Base-by-base conservation (phyloP, 1,140 invertebrate genomes). In the Diabrotica undecimpunctata region DNA sequence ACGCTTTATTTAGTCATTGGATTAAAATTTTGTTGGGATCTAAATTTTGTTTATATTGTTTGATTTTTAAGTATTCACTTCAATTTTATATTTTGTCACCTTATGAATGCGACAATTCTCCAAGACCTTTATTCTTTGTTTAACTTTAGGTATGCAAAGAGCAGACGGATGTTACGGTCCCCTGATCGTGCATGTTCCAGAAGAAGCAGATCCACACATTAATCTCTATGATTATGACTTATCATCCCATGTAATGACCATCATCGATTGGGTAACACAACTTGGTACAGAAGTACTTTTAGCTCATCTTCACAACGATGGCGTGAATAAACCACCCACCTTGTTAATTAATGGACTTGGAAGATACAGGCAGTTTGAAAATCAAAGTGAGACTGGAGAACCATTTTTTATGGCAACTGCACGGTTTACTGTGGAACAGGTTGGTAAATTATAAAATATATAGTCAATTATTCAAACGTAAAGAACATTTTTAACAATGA, bases 121-220 rank as follows among this genome's bases (percentile, higher is more conserved):
- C n/a, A 46, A 46, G 0, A 46, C 8, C 9, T 4, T 12, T 11
- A n/a, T 35, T 61, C 10, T n/a, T 12, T 35, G 35, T 41, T 35
- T 46, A 52, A 59, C 66, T 69, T 50, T 53, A 79, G 92, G 92
- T 11, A 85, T 91, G 77, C 93, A 95, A 79, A 77, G 91, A 25
- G 87, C 88, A 7, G 94, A 95, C 72, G 93, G 93, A 0, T 83
- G 88, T 0, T 91, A 90, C 64, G 93, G 93, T 0, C 80, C 89
- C 0, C 79, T 94, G 12, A 86, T 95, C 14, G 84, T 94, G 8
- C 79, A 88, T 14, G 80, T 84, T 59, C 82, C 86, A 0, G 80
- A 80, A 51, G 78, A 80, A 11, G 73, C 81, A 8, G 84, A 92
- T 67, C 79, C 82, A 8, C 85, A 90, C 74, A 70, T 75, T 0